These are phyloP conservation scores for Clarias macrocephalus DNA, from an alignment of 2,113 vertebrate genomes.

Conservation along the genomic window DNA sequence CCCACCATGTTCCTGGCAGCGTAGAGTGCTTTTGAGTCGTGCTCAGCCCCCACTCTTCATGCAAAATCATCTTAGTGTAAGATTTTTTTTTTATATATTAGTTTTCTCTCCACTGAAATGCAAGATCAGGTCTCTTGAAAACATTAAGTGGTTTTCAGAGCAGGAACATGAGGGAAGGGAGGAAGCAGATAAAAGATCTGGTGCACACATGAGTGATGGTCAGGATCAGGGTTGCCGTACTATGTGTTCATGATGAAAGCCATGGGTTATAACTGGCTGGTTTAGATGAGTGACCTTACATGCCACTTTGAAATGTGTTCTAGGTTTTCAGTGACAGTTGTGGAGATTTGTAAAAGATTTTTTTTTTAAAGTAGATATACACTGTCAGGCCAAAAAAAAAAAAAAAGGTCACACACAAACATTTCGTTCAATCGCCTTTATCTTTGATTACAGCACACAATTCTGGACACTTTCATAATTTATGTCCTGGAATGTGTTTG, in stretches of 20 bases:
- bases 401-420: too few relatives aligned
- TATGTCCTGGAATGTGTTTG: too few relatives aligned
- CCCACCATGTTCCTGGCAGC: constrained; percentile 38
- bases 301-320: not conserved
- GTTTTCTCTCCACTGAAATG: constrained; percentile 23
- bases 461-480: too few relatives aligned
- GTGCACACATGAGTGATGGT: not conserved
- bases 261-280: not conserved
- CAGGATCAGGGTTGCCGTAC: not conserved
- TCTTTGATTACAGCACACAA: too few relatives aligned
- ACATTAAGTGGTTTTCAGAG: constrained; percentile 29
- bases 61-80: constrained; percentile 37
- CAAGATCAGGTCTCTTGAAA: constrained; percentile 36
- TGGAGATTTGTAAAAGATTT: not conserved
- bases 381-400: too few relatives aligned
- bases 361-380: too few relatives aligned
- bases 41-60: not conserved
- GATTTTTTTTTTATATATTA: not conserved
- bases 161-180: constrained; percentile 25
- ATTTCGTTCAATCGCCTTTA: too few relatives aligned
- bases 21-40: constrained; percentile 34
- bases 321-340: not conserved
- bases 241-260: constrained; percentile 8
- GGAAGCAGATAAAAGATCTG: constrained; percentile 9
- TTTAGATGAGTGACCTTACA: not conserved